Evolutionary conservation across 2,113 vertebrate species (phyloP).

Genomic region (Promerops cafer): DNA sequence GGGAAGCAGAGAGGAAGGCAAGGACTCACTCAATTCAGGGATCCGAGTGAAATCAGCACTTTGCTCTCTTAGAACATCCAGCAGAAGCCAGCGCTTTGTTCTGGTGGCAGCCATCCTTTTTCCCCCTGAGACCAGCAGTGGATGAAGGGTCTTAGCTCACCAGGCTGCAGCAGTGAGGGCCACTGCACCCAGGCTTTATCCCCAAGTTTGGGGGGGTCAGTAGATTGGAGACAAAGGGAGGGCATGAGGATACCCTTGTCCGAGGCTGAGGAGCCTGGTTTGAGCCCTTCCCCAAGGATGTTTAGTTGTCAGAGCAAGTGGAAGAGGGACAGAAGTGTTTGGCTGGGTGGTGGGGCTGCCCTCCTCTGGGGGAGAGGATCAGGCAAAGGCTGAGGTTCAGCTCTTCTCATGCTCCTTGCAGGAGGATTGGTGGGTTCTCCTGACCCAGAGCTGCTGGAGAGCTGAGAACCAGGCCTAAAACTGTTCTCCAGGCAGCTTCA

Average conservation of each 20-base stretch:
- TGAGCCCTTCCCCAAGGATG: background rate
- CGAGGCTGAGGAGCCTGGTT: background rate
- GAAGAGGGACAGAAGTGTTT: background rate
- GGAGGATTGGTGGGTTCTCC: too few relatives aligned
- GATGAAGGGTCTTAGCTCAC: background rate
- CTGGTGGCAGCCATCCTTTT: background rate
- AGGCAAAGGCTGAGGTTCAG: background rate
- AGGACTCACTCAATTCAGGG: background rate
- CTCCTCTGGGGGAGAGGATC: background rate
- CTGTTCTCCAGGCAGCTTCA: background rate
- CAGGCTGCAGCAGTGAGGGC: background rate
- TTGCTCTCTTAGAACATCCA: background rate
- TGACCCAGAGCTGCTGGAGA: background rate
- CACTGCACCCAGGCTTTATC: background rate
- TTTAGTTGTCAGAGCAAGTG: background rate
- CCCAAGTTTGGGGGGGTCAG: background rate
- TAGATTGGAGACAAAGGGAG: background rate
- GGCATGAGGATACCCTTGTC: background rate
- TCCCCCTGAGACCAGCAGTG: background rate
- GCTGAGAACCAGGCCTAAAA: background rate
- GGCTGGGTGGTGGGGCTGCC: background rate
- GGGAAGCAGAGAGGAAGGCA: background rate
- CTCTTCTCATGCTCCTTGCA: background rate
- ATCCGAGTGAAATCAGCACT: background rate
- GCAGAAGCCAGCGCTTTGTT: background rate